Evolutionary conservation across 2,888 invertebrate genomes (phyloP), one percentile per base, ranked within the genome.

Genomic region (Rosalia funebris): DNA sequence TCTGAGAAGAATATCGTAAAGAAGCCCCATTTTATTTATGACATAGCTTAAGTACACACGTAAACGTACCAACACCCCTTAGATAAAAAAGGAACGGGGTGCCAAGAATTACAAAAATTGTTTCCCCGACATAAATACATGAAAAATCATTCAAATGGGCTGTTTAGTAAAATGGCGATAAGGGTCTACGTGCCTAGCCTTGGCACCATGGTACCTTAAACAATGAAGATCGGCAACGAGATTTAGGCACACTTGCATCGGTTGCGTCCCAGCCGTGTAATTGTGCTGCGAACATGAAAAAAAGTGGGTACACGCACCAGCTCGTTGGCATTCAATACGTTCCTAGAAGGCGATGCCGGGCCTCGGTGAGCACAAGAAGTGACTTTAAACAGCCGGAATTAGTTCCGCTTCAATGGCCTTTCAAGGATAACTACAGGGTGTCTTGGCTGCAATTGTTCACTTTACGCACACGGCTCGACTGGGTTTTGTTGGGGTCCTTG

Each of bases 391-490:
- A 14, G 25, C 44, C 16, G 17, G 17, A 45, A 55, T 55, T 55
- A 44, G 55, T 55, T 45, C 14, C 45, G 25, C 36, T 55, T 34
- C 55, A 45, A 32, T 45, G 32, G 11, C 17, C 42, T 34, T 55
- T 55, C 45, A 55, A 55, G 55, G 44, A 53, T 55, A 55, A 45
- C 55, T 55, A 55, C 55, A 45, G 55, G 55, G 55, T 55, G 37
- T 45, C 55, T 11, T 19, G 20, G 11, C 41, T 41, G 19, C 25
- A 44, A 44, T 25, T 20, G 25, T 25, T 25, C 25, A 44, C 14
- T 44, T 44, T 44, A 25, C 20, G 11, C 44, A 10, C 25, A 20
- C 12, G n/a, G n/a, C n/a, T 44, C 14, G 14, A 25, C 44, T 11
- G 19, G 44, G 19, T n/a, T 20, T 44, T 44, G 12, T 44, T 44